Base-by-base conservation (phyloP, 2,113 vertebrate species). In the Chloropsis hardwickii region DNA sequence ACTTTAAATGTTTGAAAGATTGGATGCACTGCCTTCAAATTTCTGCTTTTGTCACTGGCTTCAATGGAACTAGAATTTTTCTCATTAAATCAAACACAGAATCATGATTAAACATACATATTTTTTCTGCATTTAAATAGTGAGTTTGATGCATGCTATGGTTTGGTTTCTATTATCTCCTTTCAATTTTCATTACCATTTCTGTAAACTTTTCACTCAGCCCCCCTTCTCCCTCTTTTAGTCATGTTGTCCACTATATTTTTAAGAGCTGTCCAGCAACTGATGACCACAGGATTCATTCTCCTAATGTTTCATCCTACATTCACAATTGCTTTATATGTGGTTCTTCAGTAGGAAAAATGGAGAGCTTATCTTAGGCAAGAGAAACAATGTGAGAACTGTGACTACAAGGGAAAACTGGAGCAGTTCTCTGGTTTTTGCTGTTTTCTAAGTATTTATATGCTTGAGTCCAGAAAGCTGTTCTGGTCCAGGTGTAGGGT, bases 211-310 rank as follows among this genome's bases (percentile, higher is more conserved):
- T 72, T 71, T 62, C 73, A 21, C 4, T 78, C 29, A 13, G 2
- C 23, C 8, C 5, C 17, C 5, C 4, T 74, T 86, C 53, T 42
- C 45, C 37, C 2, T 76, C 51, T 71, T 87, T 37, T 28, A 85
- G 35, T n/a, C 35, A 35, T 6, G 1, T 51, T 50, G 5, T n/a
- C 4, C 5, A 2, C 37, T 78, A 0, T 56, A 33, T 56, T 67
- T 88, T 87, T 87, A 76, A 77, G 17, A 93, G 20, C 23, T 58
- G 4, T 74, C 40, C 35, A 70, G 35, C 12, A 65, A 33, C n/a
- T 21, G 17, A 6, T 72, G 28, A 33, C 64, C 35, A 31, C 19
- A 70, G 77, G 16, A 58, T 58, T 89, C 4, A 27, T 80, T 86
- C 5, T 53, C 7, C 67, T 45, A 7, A 16, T 74, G 35, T 72